Conservation (phyloP, 2,113 vertebrate genomes). For the Corythornis vintsioides region DNA sequence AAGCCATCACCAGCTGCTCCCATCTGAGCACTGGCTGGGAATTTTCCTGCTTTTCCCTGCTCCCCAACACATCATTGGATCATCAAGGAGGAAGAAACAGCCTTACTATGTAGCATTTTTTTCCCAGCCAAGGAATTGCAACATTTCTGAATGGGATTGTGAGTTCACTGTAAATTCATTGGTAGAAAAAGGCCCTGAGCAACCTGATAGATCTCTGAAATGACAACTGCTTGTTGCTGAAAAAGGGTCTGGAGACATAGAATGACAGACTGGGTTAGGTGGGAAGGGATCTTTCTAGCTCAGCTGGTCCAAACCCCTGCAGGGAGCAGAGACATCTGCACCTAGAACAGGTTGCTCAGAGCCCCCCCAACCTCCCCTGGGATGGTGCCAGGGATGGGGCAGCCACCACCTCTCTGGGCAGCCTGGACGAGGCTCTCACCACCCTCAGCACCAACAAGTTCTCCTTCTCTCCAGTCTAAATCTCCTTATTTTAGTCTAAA, state of each 20-base stretch:
- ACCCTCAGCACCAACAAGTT: no score
- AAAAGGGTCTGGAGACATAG: not conserved
- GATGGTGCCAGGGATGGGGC: no score
- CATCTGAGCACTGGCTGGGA: accelerated
- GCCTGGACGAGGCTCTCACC: no score
- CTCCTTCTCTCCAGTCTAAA: not conserved
- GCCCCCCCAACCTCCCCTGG: not conserved
- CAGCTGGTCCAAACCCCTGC: not conserved
- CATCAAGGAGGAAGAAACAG: accelerated
- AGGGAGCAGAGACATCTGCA: not conserved
- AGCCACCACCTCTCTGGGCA: no score
- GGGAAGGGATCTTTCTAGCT: not conserved
- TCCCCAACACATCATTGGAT: not conserved
- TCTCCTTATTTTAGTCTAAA: not conserved
- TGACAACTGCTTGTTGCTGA: not conserved
- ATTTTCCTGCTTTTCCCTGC: not conserved
- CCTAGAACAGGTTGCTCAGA: not conserved
- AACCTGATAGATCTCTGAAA: not conserved
- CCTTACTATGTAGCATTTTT: not conserved
- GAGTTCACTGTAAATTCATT: not conserved
- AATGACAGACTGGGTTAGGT: not conserved
- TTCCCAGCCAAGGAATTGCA: not conserved
- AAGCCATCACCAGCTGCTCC: not conserved
- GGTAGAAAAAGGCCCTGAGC: not conserved
- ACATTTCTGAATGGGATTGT: not conserved